Evolutionary conservation across 2,113 vertebrate genomes (phyloP).

Genomic region (Cepphus grylle): DNA sequence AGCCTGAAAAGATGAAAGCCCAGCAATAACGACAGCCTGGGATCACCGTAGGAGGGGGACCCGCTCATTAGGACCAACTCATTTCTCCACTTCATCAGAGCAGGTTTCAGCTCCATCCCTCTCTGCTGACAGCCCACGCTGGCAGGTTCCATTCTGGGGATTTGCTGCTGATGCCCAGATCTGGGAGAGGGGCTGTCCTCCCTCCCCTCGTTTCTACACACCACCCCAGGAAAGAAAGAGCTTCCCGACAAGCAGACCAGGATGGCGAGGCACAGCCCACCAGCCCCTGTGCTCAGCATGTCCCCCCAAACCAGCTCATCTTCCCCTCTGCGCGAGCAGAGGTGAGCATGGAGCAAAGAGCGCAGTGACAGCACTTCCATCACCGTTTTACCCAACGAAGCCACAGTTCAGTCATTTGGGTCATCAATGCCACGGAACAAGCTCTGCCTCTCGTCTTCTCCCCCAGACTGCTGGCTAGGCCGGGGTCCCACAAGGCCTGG

Average conservation of each 20-base stretch:
- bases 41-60: neutral
- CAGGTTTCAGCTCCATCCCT: neutral
- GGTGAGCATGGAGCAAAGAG: neutral
- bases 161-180: neutral
- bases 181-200: neutral
- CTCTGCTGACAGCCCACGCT: neutral
- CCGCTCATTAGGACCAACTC: neutral
- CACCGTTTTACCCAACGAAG: neutral
- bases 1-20: neutral
- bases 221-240: neutral
- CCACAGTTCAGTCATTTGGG: accelerated
- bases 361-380: neutral
- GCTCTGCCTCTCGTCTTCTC: neutral
- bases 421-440: neutral
- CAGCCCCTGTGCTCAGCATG: neutral
- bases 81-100: neutral
- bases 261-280: neutral
- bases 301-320: neutral
- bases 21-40: neutral
- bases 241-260: neutral
- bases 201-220: neutral
- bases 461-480: neutral
- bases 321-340: neutral
- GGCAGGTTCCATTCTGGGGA: neutral
- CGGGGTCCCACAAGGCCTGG: neutral